Conservation (phyloP, 2,888 invertebrate genomes). For the Oligia strigilis region DNA sequence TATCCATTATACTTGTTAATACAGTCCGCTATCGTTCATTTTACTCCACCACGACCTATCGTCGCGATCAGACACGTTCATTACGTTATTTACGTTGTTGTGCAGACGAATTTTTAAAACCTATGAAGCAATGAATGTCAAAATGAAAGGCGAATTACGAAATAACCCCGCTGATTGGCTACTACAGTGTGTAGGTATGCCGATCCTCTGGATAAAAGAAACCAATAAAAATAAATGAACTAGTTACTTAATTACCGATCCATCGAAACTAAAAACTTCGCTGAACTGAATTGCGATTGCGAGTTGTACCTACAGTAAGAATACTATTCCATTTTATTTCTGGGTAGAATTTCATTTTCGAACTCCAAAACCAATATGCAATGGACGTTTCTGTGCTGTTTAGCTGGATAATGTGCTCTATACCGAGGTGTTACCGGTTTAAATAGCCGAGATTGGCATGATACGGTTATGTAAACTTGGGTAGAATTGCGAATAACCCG, state of each 20-base stretch:
- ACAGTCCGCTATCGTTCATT: no score
- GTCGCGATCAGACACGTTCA: no score
- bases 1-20: no score
- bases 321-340: conserved; percentile 16
- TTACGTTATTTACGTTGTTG: no score
- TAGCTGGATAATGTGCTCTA: conserved; percentile 34
- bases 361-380: conserved; percentile 53
- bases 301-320: neutral
- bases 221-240: neutral
- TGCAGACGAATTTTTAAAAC: neutral
- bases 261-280: neutral
- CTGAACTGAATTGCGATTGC: neutral
- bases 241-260: neutral
- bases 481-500: conserved; percentile 42
- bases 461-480: conserved; percentile 38
- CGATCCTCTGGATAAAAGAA: neutral
- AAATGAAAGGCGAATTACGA: neutral
- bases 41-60: no score
- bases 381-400: conserved; percentile 37
- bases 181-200: neutral
- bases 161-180: neutral
- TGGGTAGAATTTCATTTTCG: conserved; percentile 30
- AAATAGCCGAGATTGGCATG: conserved; percentile 41
- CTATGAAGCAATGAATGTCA: neutral
- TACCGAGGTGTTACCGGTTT: conserved; percentile 22